phyloP scores from a whole-genome alignment of 2,888 invertebrate species.

The Thysanoteuthis rhombus region DNA sequence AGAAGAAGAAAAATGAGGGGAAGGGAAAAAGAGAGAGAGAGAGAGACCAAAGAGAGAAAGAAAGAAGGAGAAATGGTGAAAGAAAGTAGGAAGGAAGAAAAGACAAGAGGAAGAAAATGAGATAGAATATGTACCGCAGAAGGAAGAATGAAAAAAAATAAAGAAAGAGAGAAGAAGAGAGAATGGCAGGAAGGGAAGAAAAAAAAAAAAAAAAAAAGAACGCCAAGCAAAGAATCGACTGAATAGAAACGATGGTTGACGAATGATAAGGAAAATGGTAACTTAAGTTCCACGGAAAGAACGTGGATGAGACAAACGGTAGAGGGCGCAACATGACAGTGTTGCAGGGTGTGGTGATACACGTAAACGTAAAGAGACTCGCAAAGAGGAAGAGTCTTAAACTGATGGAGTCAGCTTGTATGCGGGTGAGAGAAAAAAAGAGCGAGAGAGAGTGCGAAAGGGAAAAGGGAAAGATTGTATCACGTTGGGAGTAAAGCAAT shows the following conservation, averaged over 20 bases:
- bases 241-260: too few species aligned
- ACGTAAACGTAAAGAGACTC: background rate
- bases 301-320: background rate
- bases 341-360: background rate
- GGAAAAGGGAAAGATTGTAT: background rate
- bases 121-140: too few species aligned
- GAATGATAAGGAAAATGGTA: background rate
- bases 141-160: too few species aligned
- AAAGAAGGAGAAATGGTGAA: too few species aligned
- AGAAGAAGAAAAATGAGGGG: background rate
- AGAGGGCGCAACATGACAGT: background rate
- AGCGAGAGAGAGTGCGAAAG: background rate
- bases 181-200: too few species aligned
- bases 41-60: too few species aligned
- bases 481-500: background rate
- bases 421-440: background rate
- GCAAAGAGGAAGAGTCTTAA: background rate
- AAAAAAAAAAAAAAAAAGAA: too few species aligned
- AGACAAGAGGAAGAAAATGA: too few species aligned
- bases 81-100: too few species aligned
- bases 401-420: background rate
- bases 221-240: too few species aligned
- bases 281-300: background rate
- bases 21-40: too few species aligned
- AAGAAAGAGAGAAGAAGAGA: too few species aligned